phyloP scores from a whole-genome alignment of 2,113 vertebrate species.

The Spilogale gracilis region DNA sequence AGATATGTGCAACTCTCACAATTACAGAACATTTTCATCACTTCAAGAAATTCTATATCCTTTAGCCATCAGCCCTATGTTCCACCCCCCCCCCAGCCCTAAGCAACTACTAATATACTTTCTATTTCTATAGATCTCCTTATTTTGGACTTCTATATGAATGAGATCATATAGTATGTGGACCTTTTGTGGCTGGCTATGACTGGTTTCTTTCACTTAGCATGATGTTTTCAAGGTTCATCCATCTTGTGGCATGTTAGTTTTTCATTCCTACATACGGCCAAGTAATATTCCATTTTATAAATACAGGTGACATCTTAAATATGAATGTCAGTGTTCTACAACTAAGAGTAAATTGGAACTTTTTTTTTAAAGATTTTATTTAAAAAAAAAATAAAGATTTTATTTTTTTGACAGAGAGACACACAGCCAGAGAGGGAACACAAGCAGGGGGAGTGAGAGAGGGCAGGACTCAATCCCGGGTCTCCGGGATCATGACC shows the following conservation, averaged over 20 bases:
- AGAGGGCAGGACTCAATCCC: no score
- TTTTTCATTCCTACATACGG: not conserved
- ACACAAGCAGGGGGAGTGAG: no score
- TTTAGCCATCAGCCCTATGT: not conserved
- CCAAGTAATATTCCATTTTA: not conserved
- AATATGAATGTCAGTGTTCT: not conserved
- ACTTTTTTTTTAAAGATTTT: not conserved
- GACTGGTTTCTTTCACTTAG: not conserved
- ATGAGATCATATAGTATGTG: not conserved
- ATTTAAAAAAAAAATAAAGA: no score
- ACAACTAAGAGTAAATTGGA: not conserved
- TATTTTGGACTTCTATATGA: not conserved
- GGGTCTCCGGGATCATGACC: no score
- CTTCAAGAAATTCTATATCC: not conserved
- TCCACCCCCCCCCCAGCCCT: not conserved
- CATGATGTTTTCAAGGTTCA: not conserved
- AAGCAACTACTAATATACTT: not conserved
- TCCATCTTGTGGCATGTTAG: not conserved
- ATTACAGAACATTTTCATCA: not conserved
- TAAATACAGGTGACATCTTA: not conserved
- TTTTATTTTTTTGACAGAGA: no score
- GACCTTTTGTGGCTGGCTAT: not conserved
- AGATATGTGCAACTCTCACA: not conserved
- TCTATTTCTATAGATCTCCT: not conserved
- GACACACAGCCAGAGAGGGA: no score